These are phyloP conservation scores for Dasyurus viverrinus DNA, from an alignment of 2,113 vertebrate genomes.

Conservation along the genomic window DNA sequence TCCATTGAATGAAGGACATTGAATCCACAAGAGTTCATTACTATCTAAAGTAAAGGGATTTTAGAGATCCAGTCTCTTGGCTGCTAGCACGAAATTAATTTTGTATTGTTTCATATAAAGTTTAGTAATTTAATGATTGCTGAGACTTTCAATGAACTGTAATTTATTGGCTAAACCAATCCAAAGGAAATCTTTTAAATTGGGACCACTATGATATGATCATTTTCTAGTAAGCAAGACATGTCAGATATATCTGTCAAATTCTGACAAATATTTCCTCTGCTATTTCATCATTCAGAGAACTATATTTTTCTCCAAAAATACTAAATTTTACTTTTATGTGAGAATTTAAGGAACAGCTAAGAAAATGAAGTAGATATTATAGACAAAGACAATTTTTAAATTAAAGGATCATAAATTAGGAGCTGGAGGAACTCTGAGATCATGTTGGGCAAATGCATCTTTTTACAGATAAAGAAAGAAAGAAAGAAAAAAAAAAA, in stretches of 20 bases:
- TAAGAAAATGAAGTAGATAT: not conserved
- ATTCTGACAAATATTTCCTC: slow-evolving; percentile 22
- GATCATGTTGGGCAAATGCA: no score
- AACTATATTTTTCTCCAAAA: not conserved
- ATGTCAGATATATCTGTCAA: not conserved
- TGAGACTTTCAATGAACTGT: slow-evolving; percentile 41
- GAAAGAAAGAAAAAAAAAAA: no score
- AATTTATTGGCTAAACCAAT: slow-evolving; percentile 6
- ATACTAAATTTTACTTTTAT: slow-evolving; percentile 31
- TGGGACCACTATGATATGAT: not conserved
- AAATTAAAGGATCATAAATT: no score
- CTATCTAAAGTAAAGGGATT: slow-evolving; percentile 27
- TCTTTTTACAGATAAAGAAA: no score
- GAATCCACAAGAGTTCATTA: slow-evolving; percentile 43
- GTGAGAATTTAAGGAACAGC: not conserved
- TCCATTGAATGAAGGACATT: slow-evolving; percentile 36
- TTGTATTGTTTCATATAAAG: slow-evolving; percentile 41
- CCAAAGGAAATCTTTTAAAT: slow-evolving; percentile 60
- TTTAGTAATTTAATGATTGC: slow-evolving; percentile 54
- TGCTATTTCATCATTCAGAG: not conserved
- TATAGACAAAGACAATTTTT: not conserved
- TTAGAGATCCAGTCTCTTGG: slow-evolving; percentile 64
- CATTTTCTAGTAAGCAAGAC: slow-evolving; percentile 32
- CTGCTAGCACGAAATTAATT: slow-evolving; percentile 70
- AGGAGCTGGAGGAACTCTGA: not conserved